phyloP scores from a whole-genome alignment of 2,888 invertebrate species.

The Parnassius orleans region DNA sequence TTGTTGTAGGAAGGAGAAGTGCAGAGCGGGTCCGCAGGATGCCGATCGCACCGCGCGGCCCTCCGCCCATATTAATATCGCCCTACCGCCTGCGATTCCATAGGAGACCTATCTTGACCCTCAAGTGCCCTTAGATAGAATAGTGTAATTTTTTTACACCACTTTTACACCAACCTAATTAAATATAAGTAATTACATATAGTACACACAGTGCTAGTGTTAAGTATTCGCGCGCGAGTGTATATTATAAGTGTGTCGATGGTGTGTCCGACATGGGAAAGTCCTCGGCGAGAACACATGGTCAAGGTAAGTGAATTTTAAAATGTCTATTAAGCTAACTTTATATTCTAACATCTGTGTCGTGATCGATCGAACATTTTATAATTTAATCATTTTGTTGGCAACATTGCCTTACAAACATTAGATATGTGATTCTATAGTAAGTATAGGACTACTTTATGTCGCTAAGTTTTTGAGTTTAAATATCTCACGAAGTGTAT shows the following conservation, averaged over 20 bases:
- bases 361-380: constrained; percentile 10
- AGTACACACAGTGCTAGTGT: constrained; percentile 68
- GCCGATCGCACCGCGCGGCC: constrained; percentile 80
- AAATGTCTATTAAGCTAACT: constrained; percentile 3
- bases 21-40: constrained; percentile 68
- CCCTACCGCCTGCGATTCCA: constrained; percentile 70
- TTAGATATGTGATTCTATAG: too few species aligned
- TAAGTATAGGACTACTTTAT: too few species aligned
- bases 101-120: constrained; percentile 70
- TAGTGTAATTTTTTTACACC: constrained; percentile 76
- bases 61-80: constrained; percentile 72
- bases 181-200: constrained; percentile 59
- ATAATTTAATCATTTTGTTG: constrained; percentile 9
- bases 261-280: constrained; percentile 82
- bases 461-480: too few species aligned
- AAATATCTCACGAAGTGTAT: too few species aligned
- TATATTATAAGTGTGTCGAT: constrained; percentile 74
- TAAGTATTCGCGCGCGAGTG: constrained; percentile 68
- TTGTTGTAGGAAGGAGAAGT: constrained; percentile 70
- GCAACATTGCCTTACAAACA: constrained; percentile 4
- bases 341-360: constrained; percentile 13
- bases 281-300: constrained; percentile 81
- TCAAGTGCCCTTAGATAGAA: constrained; percentile 78
- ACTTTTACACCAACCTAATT: constrained; percentile 75
- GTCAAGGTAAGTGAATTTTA: constrained; percentile 70